These are phyloP conservation scores for Unio delphinus DNA, from an alignment of 2,888 invertebrate species.

Conservation along the genomic window DNA sequence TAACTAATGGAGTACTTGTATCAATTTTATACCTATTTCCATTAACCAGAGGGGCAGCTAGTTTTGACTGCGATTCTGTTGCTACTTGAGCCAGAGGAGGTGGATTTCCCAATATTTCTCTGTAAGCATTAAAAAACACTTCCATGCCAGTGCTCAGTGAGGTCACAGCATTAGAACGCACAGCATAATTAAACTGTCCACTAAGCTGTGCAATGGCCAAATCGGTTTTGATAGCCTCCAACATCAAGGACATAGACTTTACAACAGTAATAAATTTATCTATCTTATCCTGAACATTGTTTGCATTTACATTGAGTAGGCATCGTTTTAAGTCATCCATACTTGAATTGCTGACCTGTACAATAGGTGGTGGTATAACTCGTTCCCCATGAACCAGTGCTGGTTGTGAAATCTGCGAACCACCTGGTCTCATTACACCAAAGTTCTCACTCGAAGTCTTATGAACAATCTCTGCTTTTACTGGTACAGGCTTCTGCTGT, in stretches of 20 bases:
- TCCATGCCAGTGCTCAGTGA: slow-evolving; percentile 33
- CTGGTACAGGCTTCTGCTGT: slow-evolving; percentile 1
- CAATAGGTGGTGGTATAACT: too few species aligned
- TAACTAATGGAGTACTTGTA: slow-evolving; percentile 19
- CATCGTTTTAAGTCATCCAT: slow-evolving; percentile 16
- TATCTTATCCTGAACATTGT: slow-evolving; percentile 30
- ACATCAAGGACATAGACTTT: slow-evolving; percentile 23
- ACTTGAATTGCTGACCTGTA: too few species aligned
- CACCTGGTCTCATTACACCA: too few species aligned
- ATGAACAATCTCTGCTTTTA: neutral
- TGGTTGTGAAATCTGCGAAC: too few species aligned
- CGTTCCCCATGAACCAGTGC: too few species aligned
- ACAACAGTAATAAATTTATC: slow-evolving; percentile 32
- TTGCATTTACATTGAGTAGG: slow-evolving; percentile 15
- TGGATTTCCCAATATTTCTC: slow-evolving; percentile 17
- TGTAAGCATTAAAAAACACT: slow-evolving; percentile 25
- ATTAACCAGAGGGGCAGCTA: too few species aligned
- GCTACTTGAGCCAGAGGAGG: too few species aligned
- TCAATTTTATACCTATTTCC: neutral
- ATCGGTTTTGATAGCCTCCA: slow-evolving; percentile 37
- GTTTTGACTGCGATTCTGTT: too few species aligned
- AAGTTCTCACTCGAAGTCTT: too few species aligned
- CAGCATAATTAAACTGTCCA: too few species aligned
- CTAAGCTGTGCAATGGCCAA: slow-evolving; percentile 24
- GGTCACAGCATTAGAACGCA: slow-evolving; percentile 12